phyloP scores from a whole-genome alignment of 2,113 vertebrate genomes.

The Toxotes chatareus region DNA sequence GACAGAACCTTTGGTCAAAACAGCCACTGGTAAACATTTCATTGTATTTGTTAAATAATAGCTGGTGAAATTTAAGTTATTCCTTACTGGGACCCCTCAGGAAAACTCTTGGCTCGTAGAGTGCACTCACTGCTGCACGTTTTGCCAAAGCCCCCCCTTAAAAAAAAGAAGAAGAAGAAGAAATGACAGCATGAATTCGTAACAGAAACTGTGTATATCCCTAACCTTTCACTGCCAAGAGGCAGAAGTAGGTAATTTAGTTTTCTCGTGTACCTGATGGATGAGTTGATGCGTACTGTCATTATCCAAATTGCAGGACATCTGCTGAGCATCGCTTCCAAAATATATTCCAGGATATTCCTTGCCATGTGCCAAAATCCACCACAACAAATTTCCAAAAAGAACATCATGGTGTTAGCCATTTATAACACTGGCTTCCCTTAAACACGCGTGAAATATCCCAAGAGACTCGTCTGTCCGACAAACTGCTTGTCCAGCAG shows the following conservation, averaged over 20 bases:
- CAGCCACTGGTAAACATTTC: not conserved
- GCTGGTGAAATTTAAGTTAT: not conserved
- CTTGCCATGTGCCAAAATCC: conserved; percentile 16
- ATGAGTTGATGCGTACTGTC: conserved; percentile 9
- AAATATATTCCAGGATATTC: conserved; percentile 61
- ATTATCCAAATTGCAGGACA: conserved; percentile 49
- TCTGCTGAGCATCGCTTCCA: conserved; percentile 32
- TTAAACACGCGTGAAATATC: conserved; percentile 49
- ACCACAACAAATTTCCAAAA: not conserved
- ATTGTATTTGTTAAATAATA: not conserved
- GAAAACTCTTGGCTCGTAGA: not conserved
- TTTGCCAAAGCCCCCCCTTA: not conserved
- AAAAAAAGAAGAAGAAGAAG: not conserved
- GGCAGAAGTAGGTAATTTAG: not conserved
- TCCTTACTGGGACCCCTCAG: not conserved
- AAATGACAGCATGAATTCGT: not conserved
- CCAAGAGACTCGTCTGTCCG: conserved; percentile 47
- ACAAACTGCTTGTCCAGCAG: conserved; percentile 43
- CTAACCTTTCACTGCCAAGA: not conserved
- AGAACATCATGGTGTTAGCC: not conserved
- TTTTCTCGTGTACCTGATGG: conserved; percentile 60
- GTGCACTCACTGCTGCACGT: not conserved
- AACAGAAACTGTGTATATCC: not conserved
- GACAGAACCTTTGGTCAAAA: conserved; percentile 47
- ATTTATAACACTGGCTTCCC: conserved; percentile 5